Base-by-base conservation (phyloP, 2,888 invertebrate genomes). In the Melanotus villosus region DNA sequence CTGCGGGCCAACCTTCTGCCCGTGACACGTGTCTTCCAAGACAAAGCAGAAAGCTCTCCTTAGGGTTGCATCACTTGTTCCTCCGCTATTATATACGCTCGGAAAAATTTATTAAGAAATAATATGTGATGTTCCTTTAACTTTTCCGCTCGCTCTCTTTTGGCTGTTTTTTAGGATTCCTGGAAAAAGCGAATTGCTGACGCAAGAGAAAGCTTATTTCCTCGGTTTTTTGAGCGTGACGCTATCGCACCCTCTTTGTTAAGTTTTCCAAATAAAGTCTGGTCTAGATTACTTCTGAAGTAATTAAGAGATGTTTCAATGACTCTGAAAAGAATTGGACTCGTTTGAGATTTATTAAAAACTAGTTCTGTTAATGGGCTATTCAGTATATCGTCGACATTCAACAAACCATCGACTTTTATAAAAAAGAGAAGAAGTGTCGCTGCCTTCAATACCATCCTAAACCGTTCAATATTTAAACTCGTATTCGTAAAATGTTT, bases 21-120 rank as follows among this genome's bases (percentile, higher is more conserved):
- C 32, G 69, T 76, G 76, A 76, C 75, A 73, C 68, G 71, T 72
- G 74, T 67, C 73, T 72, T 68, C 50, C 66, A 70, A 69, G 71
- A 67, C 69, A 68, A 71, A 71, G 70, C 65, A 65, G 19, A 58
- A 64, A 68, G 54, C 52, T 43, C 56, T 62, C 65, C 38, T 68
- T 58, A 41, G 58, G 36, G 41, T 58, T 36, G 69, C 65, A 60
- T 66, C 60, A 50, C 66, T 63, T 66, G 52, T 66, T 54, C 43
- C 43, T 45, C 21, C 57, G 56, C 45, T 59, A 62, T 67, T 62
- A 62, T 64, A 64, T 19, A 56, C 64, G 54, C 54, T 62, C 54
- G 21, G 43, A 41, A 64, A 65, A 57, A 57, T 65, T 41, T 65
- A 65, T 58, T 65, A 58, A 65, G 50, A 65, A 65, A 58, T 65